These are phyloP conservation scores for Standfussiana lucernea DNA, from an alignment of 2,888 invertebrate species.

Conservation along the genomic window DNA sequence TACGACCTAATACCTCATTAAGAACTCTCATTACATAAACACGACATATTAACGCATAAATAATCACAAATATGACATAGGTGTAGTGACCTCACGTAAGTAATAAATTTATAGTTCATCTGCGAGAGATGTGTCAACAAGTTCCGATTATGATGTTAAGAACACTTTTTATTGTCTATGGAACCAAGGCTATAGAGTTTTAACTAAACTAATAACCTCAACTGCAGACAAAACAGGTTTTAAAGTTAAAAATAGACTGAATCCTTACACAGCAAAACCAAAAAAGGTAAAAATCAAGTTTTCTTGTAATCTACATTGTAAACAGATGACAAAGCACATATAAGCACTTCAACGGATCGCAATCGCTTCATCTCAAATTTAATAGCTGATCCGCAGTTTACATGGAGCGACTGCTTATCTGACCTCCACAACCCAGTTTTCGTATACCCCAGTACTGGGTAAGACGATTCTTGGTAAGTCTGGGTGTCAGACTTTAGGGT, in stretches of 20 bases:
- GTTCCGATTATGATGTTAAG: conserved; percentile 6
- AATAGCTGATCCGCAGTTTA: too few species aligned
- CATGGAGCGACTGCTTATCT: too few species aligned
- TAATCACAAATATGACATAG: conserved; percentile 27
- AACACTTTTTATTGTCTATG: neutral
- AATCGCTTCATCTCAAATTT: too few species aligned
- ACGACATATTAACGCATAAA: conserved; percentile 15
- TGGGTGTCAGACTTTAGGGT: too few species aligned
- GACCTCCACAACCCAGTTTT: too few species aligned
- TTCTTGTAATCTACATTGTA: too few species aligned
- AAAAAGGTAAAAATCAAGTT: too few species aligned
- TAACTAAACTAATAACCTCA: neutral
- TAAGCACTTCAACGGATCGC: too few species aligned
- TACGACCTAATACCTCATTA: conserved; percentile 53
- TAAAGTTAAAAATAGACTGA: conserved; percentile 1
- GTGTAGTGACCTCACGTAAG: conserved; percentile 72
- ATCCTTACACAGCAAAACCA: too few species aligned
- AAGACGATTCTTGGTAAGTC: too few species aligned
- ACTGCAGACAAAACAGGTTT: neutral
- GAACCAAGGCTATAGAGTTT: conserved; percentile 11
- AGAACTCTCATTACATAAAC: conserved; percentile 32
- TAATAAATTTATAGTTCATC: conserved; percentile 66
- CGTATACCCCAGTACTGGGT: too few species aligned
- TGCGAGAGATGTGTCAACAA: neutral
- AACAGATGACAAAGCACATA: too few species aligned